phyloP scores from a whole-genome alignment of 2,113 vertebrate genomes.

The Elgaria multicarinata region DNA sequence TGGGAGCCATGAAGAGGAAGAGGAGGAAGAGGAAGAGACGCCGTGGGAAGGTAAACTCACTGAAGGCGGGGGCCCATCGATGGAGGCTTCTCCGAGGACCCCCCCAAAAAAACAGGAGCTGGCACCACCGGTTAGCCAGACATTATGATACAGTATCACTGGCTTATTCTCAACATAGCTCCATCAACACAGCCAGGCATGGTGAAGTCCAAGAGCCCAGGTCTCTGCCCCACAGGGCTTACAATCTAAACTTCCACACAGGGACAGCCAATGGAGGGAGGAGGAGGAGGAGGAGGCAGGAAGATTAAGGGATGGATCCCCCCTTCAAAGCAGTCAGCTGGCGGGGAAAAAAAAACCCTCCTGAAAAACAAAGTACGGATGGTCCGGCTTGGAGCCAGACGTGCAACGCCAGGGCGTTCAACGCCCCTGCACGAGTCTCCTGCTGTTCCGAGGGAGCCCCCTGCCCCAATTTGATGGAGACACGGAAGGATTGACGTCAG shows the following conservation, averaged over 20 bases:
- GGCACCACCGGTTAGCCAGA: no score
- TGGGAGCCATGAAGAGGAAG: no score
- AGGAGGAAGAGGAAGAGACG: no score
- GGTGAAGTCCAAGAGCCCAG: neutral
- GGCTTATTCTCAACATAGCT: neutral
- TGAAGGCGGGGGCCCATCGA: no score
- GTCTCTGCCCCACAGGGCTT: neutral
- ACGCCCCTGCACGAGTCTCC: constrained; percentile 12
- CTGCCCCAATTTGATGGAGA: constrained; percentile 46
- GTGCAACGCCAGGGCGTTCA: neutral
- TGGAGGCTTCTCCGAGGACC: no score
- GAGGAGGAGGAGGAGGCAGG: neutral
- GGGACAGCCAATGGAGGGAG: neutral
- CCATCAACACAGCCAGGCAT: neutral
- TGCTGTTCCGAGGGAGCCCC: constrained; percentile 56
- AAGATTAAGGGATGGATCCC: neutral
- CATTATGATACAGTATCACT: neutral
- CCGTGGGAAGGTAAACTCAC: no score
- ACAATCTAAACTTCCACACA: neutral
- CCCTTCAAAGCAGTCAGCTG: no score
- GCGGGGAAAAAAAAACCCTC: no score
- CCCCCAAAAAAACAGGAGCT: no score
- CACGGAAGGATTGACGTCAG: constrained; percentile 65
- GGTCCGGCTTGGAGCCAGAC: neutral
- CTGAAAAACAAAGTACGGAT: neutral